Conservation (phyloP, 2,888 invertebrate genomes). For the Biston betularia region DNA sequence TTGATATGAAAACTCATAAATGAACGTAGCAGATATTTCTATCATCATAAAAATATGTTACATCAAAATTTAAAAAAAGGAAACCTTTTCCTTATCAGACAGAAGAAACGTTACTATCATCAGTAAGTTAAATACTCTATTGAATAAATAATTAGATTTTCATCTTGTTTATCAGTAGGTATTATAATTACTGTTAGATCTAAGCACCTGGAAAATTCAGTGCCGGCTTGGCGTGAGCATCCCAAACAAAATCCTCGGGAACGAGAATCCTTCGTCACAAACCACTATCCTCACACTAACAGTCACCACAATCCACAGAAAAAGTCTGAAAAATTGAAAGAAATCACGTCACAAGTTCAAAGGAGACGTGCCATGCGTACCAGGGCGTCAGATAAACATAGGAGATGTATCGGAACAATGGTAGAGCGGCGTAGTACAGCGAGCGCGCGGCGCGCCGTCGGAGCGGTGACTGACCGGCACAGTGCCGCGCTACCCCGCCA, state of each 20-base stretch:
- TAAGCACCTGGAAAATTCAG: conserved; percentile 64
- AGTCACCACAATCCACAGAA: conserved; percentile 78
- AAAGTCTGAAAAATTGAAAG: conserved; percentile 64
- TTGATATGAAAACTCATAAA: no score
- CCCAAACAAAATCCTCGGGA: conserved; percentile 68
- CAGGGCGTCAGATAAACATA: conserved; percentile 73
- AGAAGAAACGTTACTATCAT: no score
- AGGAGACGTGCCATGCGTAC: conserved; percentile 64
- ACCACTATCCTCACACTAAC: conserved; percentile 75
- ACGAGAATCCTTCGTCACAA: conserved; percentile 70
- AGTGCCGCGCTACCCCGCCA: conserved; percentile 82
- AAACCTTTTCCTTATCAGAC: no score
- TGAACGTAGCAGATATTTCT: no score
- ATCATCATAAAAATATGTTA: background rate
- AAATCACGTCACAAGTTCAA: conserved; percentile 71
- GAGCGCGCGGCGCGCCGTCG: conserved; percentile 80
- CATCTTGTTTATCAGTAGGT: background rate
- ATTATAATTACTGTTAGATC: background rate
- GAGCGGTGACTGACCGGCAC: conserved; percentile 85
- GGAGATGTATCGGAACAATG: conserved; percentile 68
- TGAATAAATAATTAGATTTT: no score
- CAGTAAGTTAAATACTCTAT: no score
- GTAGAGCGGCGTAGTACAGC: conserved; percentile 60
- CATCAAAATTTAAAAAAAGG: no score
- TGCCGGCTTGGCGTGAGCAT: conserved; percentile 57